phyloP scores from a whole-genome alignment of 2,797 vertebrate genomes.

The Spinus olivaceus region DNA sequence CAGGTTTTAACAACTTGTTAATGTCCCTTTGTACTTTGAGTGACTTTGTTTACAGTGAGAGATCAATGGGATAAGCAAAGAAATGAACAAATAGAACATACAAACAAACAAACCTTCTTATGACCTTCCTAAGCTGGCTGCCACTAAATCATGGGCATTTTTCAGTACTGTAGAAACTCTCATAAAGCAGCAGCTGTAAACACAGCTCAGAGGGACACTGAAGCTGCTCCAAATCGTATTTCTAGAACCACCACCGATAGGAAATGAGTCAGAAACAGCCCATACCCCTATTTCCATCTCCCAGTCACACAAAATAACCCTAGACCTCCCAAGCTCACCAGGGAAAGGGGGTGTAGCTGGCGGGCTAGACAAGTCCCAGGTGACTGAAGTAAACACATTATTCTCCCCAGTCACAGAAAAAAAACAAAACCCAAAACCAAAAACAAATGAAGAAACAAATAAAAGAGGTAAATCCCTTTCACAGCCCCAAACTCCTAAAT shows the following conservation, averaged over 20 bases:
- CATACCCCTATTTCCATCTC: not conserved
- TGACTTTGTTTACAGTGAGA: not conserved
- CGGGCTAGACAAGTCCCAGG: not conserved
- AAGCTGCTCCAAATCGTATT: not conserved
- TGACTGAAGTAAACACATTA: not conserved
- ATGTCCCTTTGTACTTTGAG: not conserved
- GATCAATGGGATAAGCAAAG: not conserved
- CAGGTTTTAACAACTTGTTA: not conserved
- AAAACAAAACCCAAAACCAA: not conserved
- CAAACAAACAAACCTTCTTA: not conserved
- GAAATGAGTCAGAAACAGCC: not conserved
- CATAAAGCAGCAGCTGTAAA: not conserved
- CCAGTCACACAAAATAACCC: not conserved
- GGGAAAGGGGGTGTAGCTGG: rapidly evolving
- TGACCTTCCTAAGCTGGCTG: not conserved
- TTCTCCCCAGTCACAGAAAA: rapidly evolving
- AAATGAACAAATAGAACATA: not conserved
- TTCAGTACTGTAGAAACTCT: not conserved
- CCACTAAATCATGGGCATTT: not conserved
- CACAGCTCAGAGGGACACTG: not conserved
- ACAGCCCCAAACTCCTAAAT: not conserved
- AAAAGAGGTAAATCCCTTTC: not conserved
- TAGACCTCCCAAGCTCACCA: not conserved
- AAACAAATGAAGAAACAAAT: not conserved
- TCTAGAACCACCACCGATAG: not conserved